Base-by-base conservation (phyloP, 1,140 invertebrate genomes). In the Limonius californicus region DNA sequence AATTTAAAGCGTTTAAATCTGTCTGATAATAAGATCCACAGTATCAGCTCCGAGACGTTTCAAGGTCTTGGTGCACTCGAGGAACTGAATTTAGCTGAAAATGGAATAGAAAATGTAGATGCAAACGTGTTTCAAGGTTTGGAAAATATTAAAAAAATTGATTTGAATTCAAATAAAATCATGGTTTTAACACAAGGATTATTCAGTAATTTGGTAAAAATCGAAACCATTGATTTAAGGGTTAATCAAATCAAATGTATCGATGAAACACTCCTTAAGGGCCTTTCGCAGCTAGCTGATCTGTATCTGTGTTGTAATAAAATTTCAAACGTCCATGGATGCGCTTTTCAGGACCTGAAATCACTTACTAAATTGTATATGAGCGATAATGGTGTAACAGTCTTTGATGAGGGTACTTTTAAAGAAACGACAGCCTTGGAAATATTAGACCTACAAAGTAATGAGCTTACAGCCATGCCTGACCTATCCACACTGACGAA, bases 151-250 rank as follows among this genome's bases (percentile, higher is more conserved):
- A 30, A 55, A 23, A 50, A 61, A 55, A 16, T 61, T 1, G 12
- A 56, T 18, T 11, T 56, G 7, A 56, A 14, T 8, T 18, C 23
- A 9, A 61, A 61, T 27, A 56, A 45, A 32, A 43, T 61, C 15
- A 15, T 1, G 7, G 21, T 14, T 16, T 56, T 61, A 16, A 18
- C 54, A 30, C 8, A 50, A 18, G 16, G 14, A 19, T 6, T 50
- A 3, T 50, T 50, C n/a, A 50, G 3, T 18, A 50, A 50, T 18
- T 14, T 39, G 2, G n/a, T 6, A 11, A 14, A 39, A 39, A 39
- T 39, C 8, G 35, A 39, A 39, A 14, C 2, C 2, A 39, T 39
- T 39, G 35, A 39, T 12, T 39, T 39, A 39, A 39, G n/a, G 2
- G 11, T 12, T 1, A 39, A 39, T 39, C 8, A 39, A 39, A 6